Evolutionary conservation across 2,797 vertebrate species (phyloP).

Genomic region (Florisuga fusca): DNA sequence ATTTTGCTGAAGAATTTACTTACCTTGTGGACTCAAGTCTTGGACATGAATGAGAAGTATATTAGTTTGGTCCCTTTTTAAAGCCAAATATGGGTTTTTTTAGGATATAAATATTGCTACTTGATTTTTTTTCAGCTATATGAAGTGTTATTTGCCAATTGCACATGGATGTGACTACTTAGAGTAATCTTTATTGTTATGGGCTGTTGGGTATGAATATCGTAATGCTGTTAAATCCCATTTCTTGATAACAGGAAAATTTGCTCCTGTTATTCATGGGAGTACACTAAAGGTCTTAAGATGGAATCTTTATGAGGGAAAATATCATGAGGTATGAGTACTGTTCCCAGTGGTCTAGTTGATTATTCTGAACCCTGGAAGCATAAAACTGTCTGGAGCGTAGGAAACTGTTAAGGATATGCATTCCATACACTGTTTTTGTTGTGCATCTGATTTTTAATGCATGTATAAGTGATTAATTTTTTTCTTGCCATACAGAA

Average conservation of each 20-base stretch:
- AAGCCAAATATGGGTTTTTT: background rate
- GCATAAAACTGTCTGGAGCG: background rate
- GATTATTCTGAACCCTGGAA: background rate
- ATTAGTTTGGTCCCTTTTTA: background rate
- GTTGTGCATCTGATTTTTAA: background rate
- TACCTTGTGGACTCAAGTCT: background rate
- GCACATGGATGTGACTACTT: rapidly evolving
- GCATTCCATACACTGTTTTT: background rate
- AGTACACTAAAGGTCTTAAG: background rate
- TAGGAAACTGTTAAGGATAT: background rate
- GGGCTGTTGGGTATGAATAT: background rate
- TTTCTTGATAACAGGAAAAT: background rate
- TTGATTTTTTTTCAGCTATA: background rate
- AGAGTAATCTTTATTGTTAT: background rate
- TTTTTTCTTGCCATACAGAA: background rate
- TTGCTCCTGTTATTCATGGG: background rate
- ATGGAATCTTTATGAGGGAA: background rate
- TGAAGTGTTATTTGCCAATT: background rate
- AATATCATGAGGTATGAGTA: background rate
- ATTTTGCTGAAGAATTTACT: background rate
- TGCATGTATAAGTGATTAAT: background rate
- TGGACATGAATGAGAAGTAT: background rate
- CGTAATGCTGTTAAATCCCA: background rate
- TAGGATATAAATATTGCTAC: background rate
- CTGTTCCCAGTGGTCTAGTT: background rate